Conservation (phyloP, 2,797 vertebrate species). For the Paratrypauchen microcephalus region DNA sequence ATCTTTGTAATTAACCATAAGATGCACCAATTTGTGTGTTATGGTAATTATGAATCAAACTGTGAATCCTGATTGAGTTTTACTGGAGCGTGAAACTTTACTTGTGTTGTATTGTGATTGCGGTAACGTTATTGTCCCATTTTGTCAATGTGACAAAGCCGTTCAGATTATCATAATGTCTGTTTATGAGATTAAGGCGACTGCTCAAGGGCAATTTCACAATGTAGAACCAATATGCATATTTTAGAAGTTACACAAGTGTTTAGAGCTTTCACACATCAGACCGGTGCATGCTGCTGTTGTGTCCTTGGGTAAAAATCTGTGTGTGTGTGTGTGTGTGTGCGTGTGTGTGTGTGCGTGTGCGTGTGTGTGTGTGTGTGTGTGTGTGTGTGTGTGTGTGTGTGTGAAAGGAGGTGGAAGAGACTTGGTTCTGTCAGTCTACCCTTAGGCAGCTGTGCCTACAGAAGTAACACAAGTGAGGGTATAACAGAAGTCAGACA, state of each 20-base stretch:
- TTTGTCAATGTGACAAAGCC: not conserved
- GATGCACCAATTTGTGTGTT: constrained; percentile 8
- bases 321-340: no score
- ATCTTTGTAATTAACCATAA: constrained; percentile 12
- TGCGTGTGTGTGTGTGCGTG: no score
- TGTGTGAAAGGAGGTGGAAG: no score
- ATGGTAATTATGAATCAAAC: constrained; percentile 2
- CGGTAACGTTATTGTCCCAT: not conserved
- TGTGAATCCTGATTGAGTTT: constrained; percentile 1
- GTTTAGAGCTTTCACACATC: not conserved
- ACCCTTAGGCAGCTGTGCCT: no score
- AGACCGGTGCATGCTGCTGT: not conserved
- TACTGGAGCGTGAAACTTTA: not conserved
- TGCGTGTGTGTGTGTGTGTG: no score
- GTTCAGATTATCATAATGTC: not conserved
- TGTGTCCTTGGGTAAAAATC: no score
- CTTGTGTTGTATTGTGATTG: not conserved
- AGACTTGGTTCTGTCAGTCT: no score
- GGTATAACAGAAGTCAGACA: no score
- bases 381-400: no score
- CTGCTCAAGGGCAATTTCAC: not conserved
- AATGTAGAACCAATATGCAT: no score
- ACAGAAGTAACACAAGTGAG: no score
- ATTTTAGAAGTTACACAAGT: no score
- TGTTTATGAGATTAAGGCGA: not conserved